Evolutionary conservation across 1,140 invertebrate genomes (phyloP).

Genomic region (Caenorhabditis remanei): DNA sequence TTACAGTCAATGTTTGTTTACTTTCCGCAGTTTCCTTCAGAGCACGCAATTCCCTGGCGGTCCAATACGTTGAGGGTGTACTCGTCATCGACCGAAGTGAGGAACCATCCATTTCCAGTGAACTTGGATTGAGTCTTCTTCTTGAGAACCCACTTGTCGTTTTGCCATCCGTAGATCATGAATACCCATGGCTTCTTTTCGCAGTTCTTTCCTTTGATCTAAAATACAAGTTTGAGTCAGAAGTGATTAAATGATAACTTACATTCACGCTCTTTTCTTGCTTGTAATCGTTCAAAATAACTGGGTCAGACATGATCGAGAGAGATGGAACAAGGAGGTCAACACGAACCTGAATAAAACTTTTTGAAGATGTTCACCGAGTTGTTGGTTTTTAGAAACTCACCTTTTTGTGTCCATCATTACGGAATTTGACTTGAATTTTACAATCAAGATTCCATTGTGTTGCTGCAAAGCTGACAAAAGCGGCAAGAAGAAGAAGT

Average conservation of each 20-base stretch:
- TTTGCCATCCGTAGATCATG: conserved; percentile 41
- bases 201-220: conserved; percentile 49
- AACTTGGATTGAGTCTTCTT: conserved; percentile 51
- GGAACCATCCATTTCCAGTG: conserved; percentile 46
- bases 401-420: conserved; percentile 36
- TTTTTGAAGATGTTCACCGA: neutral
- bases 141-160: conserved; percentile 42
- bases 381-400: neutral
- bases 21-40: conserved; percentile 50
- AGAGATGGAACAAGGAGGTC: conserved; percentile 37
- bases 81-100: conserved; percentile 29
- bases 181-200: conserved; percentile 39
- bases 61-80: conserved; percentile 35
- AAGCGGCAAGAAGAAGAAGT: neutral
- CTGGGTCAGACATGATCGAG: conserved; percentile 37
- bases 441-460: conserved; percentile 46
- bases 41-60: conserved; percentile 42
- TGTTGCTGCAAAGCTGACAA: neutral
- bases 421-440: conserved; percentile 43
- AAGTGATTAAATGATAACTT: neutral
- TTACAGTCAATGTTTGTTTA: conserved; percentile 20
- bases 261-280: conserved; percentile 34
- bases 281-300: neutral
- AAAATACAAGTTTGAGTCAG: neutral
- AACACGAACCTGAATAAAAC: conserved; percentile 3